Evolutionary conservation across 2,888 invertebrate genomes (phyloP).

Genomic region (Acanthosepion pharaonis): DNA sequence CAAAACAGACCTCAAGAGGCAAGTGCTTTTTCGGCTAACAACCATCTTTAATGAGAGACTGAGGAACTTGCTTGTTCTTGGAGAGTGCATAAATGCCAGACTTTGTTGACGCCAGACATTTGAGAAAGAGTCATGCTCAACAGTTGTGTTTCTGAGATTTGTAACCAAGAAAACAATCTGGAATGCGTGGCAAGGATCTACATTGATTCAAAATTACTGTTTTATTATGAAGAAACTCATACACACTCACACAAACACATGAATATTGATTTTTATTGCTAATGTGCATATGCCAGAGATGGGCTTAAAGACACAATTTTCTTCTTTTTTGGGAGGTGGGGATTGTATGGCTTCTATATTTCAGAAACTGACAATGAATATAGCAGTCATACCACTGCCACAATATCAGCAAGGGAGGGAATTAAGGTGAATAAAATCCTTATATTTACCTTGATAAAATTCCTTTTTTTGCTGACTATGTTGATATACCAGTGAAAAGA

Average conservation of each 20-base stretch:
- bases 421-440: no score
- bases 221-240: neutral
- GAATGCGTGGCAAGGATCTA: neutral
- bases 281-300: neutral
- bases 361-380: neutral
- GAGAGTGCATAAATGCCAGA: neutral
- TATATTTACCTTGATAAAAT: no score
- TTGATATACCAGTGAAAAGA: no score
- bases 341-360: neutral
- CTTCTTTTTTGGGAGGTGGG: neutral
- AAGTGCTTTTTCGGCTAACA: neutral
- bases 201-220: neutral
- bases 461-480: no score
- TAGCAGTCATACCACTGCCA: neutral
- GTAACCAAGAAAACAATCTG: neutral
- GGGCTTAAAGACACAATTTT: neutral
- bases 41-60: neutral
- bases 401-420: no score
- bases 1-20: neutral
- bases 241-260: neutral
- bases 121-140: neutral
- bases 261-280: conserved; percentile 6
- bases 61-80: neutral
- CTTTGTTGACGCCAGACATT: neutral
- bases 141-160: neutral